These are phyloP conservation scores for Leucosticte australis DNA, from an alignment of 2,113 vertebrate genomes.

Conservation along the genomic window DNA sequence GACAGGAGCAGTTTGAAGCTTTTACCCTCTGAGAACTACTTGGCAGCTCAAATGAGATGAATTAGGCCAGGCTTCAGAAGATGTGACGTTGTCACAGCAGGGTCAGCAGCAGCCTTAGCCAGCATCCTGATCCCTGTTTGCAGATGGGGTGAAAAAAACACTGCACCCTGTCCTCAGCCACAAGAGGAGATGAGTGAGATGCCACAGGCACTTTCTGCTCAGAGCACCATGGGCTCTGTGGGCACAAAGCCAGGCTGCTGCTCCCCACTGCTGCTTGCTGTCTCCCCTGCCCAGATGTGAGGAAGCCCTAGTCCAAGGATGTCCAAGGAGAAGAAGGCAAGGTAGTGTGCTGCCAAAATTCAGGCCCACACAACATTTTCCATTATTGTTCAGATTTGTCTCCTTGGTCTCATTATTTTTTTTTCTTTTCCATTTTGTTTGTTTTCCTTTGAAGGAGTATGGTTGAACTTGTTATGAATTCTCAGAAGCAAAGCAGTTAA, in stretches of 20 bases:
- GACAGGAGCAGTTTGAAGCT: background rate
- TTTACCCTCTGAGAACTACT: background rate
- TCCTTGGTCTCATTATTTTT: background rate
- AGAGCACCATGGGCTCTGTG: background rate
- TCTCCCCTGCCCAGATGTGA: background rate
- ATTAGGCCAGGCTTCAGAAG: background rate
- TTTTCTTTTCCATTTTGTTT: background rate
- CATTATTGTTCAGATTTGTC: background rate
- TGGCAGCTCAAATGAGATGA: constrained; percentile 5
- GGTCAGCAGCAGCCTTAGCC: background rate
- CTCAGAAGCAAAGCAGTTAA: background rate
- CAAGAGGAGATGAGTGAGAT: background rate
- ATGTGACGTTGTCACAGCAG: background rate
- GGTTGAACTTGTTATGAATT: background rate
- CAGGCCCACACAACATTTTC: background rate
- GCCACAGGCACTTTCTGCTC: background rate
- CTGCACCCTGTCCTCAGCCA: background rate
- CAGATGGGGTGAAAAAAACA: background rate
- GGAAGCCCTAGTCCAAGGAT: rapidly evolving
- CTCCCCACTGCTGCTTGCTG: background rate
- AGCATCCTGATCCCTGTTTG: background rate
- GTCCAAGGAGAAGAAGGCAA: background rate
- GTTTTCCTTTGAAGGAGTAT: background rate
- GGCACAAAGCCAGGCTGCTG: background rate
- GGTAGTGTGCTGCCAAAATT: background rate